Conservation (phyloP, 2,113 vertebrate genomes). For the Phalacrocorax brasilianus region DNA sequence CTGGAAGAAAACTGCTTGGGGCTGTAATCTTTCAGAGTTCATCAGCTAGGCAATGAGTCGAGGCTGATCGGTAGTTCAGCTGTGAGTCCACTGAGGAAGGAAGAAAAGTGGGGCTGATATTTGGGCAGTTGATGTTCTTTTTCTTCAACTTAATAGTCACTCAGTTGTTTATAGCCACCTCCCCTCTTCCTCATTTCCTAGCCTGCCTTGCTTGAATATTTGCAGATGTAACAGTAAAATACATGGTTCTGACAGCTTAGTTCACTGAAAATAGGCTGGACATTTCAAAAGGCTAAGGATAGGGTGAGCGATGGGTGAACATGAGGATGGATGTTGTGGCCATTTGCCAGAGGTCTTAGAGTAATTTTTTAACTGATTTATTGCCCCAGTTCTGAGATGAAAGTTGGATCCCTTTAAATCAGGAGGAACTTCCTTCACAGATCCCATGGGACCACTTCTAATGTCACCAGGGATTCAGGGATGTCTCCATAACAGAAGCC, state of each 20-base stretch:
- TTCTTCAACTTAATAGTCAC: background rate
- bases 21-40: constrained; percentile 19
- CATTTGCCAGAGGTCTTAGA: background rate
- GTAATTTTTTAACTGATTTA: background rate
- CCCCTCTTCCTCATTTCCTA: background rate
- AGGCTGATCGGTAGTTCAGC: background rate
- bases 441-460: background rate
- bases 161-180: background rate
- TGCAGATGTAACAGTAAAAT: background rate
- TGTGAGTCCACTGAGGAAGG: background rate
- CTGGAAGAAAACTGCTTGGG: background rate
- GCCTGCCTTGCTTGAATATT: background rate
- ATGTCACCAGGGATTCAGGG: background rate
- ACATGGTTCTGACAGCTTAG: background rate
- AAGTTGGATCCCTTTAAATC: background rate
- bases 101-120: background rate
- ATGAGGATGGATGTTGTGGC: background rate
- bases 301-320: background rate
- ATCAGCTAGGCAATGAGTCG: background rate
- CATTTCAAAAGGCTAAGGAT: background rate
- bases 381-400: background rate
- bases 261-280: background rate
- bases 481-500: background rate
- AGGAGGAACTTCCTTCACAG: background rate
- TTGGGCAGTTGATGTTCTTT: background rate